Percentiles rank a stretch among this genome's conserved stretches.
Evolutionary conservation across 2,888 invertebrate species (phyloP).

Genomic region (Chloromyia formosa): DNA sequence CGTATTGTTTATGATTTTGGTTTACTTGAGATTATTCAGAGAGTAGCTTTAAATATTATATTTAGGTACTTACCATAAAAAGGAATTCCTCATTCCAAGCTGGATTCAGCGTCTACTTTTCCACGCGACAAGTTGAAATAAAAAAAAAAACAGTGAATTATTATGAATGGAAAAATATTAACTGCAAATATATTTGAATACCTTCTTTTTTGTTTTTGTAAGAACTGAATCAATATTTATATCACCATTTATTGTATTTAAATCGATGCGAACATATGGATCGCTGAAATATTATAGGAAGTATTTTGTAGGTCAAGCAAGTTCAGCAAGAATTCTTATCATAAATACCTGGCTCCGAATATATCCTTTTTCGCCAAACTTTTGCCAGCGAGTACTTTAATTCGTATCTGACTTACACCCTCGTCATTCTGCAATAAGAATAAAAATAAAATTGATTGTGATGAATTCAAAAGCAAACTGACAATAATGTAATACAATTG

Average conservation of each 20-base stretch:
- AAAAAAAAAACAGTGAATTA: too few relatives aligned
- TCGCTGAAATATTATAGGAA: constrained; percentile 87
- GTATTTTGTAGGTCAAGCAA: constrained; percentile 19
- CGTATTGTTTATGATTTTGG: too few relatives aligned
- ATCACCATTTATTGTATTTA: constrained; percentile 85
- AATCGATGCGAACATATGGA: constrained; percentile 94
- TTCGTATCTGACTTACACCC: constrained; percentile 81
- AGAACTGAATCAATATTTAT: constrained; percentile 90
- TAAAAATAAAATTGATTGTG: constrained; percentile 44
- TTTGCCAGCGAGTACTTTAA: constrained; percentile 86
- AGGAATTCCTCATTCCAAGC: constrained; percentile 98
- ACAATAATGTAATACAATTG: too few relatives aligned
- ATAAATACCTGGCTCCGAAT: constrained; percentile 90
- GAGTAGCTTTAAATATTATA: too few relatives aligned
- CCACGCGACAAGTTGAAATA: neutral
- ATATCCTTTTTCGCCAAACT: constrained; percentile 98
- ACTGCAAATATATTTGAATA: constrained; percentile 58
- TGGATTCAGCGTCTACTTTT: constrained; percentile 91
- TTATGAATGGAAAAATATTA: constrained; percentile 11
- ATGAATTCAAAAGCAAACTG: too few relatives aligned
- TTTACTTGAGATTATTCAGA: too few relatives aligned
- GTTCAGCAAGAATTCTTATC: too few relatives aligned
- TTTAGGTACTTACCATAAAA: constrained; percentile 78
- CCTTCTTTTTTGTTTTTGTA: constrained; percentile 97
- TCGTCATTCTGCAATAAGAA: constrained; percentile 74